Evolutionary conservation across 2,888 invertebrate species (phyloP), one percentile per base, ranked within the genome.

Genomic region (Macaria notata): DNA sequence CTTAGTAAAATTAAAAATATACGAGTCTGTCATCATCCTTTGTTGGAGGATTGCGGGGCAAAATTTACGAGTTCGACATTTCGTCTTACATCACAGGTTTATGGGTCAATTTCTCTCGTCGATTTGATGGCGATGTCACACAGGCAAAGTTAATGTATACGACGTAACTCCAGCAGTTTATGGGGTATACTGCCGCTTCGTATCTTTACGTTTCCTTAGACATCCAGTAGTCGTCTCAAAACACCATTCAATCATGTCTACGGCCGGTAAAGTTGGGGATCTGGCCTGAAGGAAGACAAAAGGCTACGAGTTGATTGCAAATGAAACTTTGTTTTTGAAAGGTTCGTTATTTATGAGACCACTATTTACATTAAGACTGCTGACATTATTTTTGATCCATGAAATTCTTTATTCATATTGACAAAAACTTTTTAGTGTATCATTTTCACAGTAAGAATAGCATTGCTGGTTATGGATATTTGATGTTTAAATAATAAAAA

Each of bases 191-290:
- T 49, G 29, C 38, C 49, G 58, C 46, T 50, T 59, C 45, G 47
- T 59, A 59, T 59, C 59, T 59, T 59, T 52, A 59, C 59, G 54
- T 51, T 39, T 55, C 45, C 42, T 42, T 50, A 43, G 54, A 58
- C 49, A 50, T 46, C 49, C 54, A 44, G 54, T 51, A 46, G 39
- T 59, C 47, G 54, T 54, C 59, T 36, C 53, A 51, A 49, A 55
- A 52, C 54, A 49, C 48, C 59, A 49, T 59, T 59, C 54, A 59
- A 59, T 55, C 59, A 51, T 59, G 54, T 46, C 53, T 29, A 43
- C 19, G 4, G 31, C 6, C 44, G 45, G 50, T 54, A 51, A 59
- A 54, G 31, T 48, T 6, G 31, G 19, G 36, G 31, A 31, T 42
- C 39, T n/a, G 19, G 19, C 19, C 19, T 19, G 19, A 2, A 19